phyloP scores from a whole-genome alignment of 53 echinoderm and acorn worm species.

The Stichopus horrens region DNA sequence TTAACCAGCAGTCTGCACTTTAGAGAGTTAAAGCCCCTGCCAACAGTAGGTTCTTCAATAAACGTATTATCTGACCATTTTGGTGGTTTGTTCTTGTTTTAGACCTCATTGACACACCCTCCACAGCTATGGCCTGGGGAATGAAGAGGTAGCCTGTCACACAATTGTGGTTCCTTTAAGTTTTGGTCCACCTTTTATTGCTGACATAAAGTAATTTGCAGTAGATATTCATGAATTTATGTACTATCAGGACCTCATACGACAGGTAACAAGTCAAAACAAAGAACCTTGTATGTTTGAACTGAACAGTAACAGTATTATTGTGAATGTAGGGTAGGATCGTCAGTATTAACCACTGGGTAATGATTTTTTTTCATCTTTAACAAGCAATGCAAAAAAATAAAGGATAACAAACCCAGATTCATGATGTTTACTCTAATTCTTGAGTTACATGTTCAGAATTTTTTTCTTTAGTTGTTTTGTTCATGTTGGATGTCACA shows the following conservation, averaged over 20 bases:
- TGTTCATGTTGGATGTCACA: no score
- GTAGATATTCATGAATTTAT: not conserved
- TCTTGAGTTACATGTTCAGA: no score
- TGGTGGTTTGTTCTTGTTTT: conserved; percentile 55
- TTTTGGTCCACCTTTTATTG: not conserved
- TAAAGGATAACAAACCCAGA: no score
- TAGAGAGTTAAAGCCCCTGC: not conserved
- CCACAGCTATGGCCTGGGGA: conserved; percentile 45
- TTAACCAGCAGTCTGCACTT: no score
- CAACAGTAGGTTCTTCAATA: not conserved
- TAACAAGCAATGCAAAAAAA: no score
- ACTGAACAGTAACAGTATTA: not conserved
- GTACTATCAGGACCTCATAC: not conserved
- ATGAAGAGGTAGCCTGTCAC: conserved; percentile 55
- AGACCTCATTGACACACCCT: conserved; percentile 53
- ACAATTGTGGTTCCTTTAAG: conserved; percentile 31
- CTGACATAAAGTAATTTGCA: not conserved
- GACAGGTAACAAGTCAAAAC: not conserved
- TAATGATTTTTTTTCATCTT: no score
- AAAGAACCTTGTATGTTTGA: not conserved
- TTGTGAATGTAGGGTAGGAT: no score
- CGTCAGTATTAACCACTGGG: no score
- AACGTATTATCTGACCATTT: conserved; percentile 32
- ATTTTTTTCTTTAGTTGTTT: no score
- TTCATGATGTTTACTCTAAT: no score